A percentile compares a stretch with the other conserved stretches of the same genome.
Evolutionary conservation across 2,888 invertebrate species (phyloP).

Genomic region (Eupithecia pulchellata): DNA sequence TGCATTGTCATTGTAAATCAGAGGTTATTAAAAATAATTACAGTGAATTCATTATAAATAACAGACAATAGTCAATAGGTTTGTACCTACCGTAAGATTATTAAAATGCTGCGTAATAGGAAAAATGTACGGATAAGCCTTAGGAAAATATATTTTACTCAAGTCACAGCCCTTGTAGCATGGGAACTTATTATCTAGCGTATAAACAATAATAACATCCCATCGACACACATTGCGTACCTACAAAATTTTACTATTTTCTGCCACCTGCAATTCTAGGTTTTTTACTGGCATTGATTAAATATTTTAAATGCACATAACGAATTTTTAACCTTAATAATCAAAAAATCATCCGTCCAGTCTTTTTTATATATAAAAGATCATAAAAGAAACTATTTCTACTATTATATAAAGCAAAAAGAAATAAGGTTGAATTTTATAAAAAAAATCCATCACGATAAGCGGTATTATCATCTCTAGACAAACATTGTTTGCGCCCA

Average conservation of each 20-base stretch:
- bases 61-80: conserved; percentile 33
- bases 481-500: conserved; percentile 57
- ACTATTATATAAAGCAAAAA: neutral
- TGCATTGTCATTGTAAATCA: conserved; percentile 44
- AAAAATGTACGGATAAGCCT: conserved; percentile 16
- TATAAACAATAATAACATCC: no score
- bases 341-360: no score
- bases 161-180: neutral
- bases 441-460: neutral
- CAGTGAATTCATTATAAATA: conserved; percentile 46
- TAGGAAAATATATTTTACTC: neutral
- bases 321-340: no score
- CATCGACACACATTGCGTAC: no score
- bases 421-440: neutral
- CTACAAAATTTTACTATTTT: no score
- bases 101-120: conserved; percentile 28
- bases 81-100: conserved; percentile 18
- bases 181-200: no score
- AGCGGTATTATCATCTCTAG: conserved; percentile 64
- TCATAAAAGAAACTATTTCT: no score
- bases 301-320: no score
- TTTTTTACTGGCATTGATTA: no score
- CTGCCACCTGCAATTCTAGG: no score
- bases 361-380: no score
- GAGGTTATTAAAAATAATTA: conserved; percentile 43